Percentiles rank a stretch among this genome's conserved stretches.
Evolutionary conservation across 2,113 vertebrate genomes (phyloP).

Genomic region (Carassius gibelio): DNA sequence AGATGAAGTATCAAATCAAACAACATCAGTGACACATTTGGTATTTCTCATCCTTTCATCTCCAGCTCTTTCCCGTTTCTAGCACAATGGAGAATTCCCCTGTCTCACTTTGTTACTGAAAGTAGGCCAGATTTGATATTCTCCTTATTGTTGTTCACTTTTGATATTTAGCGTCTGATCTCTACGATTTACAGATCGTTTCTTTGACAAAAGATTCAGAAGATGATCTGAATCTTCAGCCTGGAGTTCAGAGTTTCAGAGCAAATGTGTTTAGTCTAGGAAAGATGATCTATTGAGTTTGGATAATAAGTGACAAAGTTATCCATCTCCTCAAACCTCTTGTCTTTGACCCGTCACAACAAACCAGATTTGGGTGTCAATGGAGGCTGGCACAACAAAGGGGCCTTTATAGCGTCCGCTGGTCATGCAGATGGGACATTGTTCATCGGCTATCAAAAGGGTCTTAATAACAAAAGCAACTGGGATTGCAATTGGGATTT

Average conservation of each 20-base stretch:
- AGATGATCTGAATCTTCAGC: background rate
- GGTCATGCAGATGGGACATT: slow-evolving; percentile 53
- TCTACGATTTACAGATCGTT: background rate
- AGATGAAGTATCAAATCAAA: background rate
- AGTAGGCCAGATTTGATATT: slow-evolving; percentile 50
- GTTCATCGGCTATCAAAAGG: background rate
- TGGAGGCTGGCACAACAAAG: slow-evolving; percentile 54
- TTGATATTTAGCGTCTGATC: background rate
- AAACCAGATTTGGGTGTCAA: slow-evolving; percentile 49
- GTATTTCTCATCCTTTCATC: background rate
- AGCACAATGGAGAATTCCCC: slow-evolving; percentile 36
- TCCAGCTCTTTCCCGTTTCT: slow-evolving; percentile 21
- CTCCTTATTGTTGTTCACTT: background rate
- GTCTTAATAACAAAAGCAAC: no score
- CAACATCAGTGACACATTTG: slow-evolving; percentile 23
- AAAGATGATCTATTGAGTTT: background rate
- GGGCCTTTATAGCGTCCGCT: slow-evolving; percentile 36
- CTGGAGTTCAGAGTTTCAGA: background rate
- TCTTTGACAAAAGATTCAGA: background rate
- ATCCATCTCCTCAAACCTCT: background rate
- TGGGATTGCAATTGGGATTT: no score
- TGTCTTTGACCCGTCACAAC: slow-evolving; percentile 40
- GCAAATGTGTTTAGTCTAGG: background rate
- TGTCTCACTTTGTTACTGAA: slow-evolving; percentile 33
- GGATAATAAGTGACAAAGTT: background rate